Base-by-base conservation (phyloP, 2,888 invertebrate genomes). In the Polia nebulosa region DNA sequence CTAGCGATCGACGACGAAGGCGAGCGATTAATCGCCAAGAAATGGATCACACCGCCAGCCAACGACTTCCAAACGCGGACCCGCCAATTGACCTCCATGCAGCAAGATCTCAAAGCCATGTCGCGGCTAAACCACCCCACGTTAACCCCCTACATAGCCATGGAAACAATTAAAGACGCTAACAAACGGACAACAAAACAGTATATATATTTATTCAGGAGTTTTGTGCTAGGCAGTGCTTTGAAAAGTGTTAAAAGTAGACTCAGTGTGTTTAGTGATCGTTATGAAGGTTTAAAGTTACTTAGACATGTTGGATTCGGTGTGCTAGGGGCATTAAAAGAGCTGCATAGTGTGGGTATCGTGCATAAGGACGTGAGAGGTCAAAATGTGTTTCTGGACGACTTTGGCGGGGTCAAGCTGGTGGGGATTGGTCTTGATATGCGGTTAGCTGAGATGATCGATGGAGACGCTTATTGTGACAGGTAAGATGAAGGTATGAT, bases 291-390 rank as follows among this genome's bases (percentile, higher is more conserved):
- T 13, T 81, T 95, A 27, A 90, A 88, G 52, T 74, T 97, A 63
- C 86, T 98, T 9, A 96, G 97, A 39, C 96, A 96, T 87, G 96
- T 98, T 39, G 97, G 97, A 0, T 94, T 95, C 56, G 98, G 98
- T 36, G 96, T 98, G 34, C 94, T 99, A 5, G 96, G 97, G 61
- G 98, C 97, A 17, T 92, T 99, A 39, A 96, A 97, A 45, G 98
- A 97, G 89, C 94, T 99, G 65, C 99, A 99, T 89, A 96, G 97
- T 82, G 97, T 97, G 75, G 97, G 98, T 77, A 97, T 99, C 1
- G 97, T 98, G 20, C 99, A 99, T 89, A 97, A 97, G 85, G 97
- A 98, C 91, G 93, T 99, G n/a, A 94, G 97, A 71, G 97, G 97
- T 83, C 97, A 97, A 25, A 97, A 97, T 78, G 96, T 98, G 63